Percentiles rank a stretch among this genome's conserved stretches.
Conservation (phyloP, 1,140 invertebrate species). For the Nylanderia fulva region DNA sequence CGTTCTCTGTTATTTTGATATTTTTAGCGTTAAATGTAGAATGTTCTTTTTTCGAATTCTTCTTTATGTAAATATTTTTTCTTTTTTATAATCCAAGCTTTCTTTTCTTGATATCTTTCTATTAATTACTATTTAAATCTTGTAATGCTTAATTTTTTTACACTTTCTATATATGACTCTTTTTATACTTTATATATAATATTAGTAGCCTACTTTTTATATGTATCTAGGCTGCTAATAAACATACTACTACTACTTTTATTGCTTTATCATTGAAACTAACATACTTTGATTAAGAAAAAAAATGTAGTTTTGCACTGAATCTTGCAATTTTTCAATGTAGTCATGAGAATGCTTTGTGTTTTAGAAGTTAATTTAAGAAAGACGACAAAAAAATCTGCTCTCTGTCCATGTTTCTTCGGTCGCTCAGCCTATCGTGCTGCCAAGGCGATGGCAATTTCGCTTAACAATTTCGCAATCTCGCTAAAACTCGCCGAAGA, state of each 20-base stretch:
- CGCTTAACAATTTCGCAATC: conserved; percentile 70
- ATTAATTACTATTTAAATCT: conserved; percentile 10
- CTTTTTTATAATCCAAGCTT: background rate
- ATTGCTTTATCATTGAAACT: background rate
- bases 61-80: background rate
- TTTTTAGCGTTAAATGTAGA: background rate
- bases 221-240: background rate
- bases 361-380: conserved; percentile 36
- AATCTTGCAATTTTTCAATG: background rate
- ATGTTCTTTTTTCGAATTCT: background rate
- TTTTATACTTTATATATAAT: background rate
- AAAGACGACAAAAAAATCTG: conserved; percentile 54
- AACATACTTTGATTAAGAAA: background rate
- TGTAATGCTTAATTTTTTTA: background rate
- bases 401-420: conserved; percentile 81
- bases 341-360: background rate
- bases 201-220: background rate
- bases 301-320: background rate
- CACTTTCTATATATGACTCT: background rate
- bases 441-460: conserved; percentile 76
- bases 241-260: background rate
- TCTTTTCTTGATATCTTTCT: background rate
- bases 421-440: conserved; percentile 81
- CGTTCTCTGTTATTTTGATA: background rate
- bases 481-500: conserved; percentile 62